These are phyloP conservation scores for Phylloscopus whistleri DNA, from an alignment of 2,113 vertebrate genomes.

Conservation along the genomic window DNA sequence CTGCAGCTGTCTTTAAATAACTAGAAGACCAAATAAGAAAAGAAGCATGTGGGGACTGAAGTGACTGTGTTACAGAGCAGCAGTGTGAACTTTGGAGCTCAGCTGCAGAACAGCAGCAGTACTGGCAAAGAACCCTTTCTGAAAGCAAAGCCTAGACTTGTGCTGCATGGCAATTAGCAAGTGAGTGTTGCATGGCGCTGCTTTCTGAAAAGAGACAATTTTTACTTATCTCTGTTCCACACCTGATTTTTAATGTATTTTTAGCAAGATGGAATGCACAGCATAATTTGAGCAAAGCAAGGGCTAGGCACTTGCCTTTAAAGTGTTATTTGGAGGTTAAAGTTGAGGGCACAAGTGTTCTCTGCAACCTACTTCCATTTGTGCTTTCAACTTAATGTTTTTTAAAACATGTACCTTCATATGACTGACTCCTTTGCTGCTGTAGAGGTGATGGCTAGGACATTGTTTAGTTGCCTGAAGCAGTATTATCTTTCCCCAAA, in stretches of 20 bases:
- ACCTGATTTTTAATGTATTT: not conserved
- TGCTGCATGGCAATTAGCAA: not conserved
- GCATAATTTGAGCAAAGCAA: not conserved
- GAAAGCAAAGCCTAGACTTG: not conserved
- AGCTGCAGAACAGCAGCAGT: not conserved
- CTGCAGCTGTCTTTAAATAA: not conserved
- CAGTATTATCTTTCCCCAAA: not conserved
- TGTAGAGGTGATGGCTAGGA: not conserved
- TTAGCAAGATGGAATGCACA: not conserved
- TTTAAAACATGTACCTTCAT: not conserved
- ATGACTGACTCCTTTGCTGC: not conserved
- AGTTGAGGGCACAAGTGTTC: not conserved
- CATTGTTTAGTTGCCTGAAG: not conserved
- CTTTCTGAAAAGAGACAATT: not conserved
- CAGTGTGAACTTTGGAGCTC: not conserved
- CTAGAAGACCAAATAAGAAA: not conserved
- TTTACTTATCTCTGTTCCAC: not conserved
- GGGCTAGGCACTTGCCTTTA: not conserved
- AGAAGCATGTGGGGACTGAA: not conserved
- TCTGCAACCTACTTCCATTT: not conserved
- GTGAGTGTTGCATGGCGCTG: not conserved
- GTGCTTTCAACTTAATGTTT: not conserved
- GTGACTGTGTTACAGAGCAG: not conserved
- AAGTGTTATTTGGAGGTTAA: not conserved
- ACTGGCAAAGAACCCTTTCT: not conserved